Percentiles rank a stretch among this genome's conserved stretches.
Evolutionary conservation across 35 echinoderm and acorn worm species (phyloP).

Genomic region (Lytechinus pictus): DNA sequence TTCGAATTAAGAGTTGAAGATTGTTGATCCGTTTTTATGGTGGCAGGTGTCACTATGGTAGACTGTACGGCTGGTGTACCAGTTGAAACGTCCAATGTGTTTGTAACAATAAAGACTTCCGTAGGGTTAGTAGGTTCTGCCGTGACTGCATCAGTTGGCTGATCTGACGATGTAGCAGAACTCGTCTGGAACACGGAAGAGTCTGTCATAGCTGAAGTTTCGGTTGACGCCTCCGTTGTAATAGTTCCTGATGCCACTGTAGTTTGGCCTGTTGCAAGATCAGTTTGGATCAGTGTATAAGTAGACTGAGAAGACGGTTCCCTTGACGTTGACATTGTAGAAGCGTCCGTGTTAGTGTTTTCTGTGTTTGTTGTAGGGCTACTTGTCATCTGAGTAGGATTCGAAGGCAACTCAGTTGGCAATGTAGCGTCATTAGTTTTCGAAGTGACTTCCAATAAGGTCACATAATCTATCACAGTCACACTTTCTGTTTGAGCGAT

Average conservation of each 20-base stretch:
- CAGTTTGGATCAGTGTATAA: too few species aligned
- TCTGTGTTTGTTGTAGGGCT: too few species aligned
- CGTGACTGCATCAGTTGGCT: background rate
- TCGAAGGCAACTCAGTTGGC: background rate
- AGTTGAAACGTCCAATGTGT: background rate
- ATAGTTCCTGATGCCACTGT: background rate
- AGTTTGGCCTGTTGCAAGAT: too few species aligned
- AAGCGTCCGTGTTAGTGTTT: too few species aligned
- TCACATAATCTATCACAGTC: background rate
- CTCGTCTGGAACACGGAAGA: background rate
- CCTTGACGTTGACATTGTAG: too few species aligned
- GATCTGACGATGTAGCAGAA: background rate
- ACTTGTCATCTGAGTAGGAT: background rate
- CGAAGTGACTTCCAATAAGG: background rate
- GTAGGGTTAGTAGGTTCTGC: background rate
- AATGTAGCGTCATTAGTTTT: background rate
- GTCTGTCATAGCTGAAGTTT: background rate
- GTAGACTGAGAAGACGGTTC: too few species aligned
- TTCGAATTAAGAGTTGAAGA: background rate
- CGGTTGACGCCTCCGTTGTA: background rate
- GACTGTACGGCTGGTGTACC: background rate
- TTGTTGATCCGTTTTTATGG: background rate
- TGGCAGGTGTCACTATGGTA: background rate
- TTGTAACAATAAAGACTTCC: background rate
- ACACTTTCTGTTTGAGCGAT: background rate